These are phyloP conservation scores for Sorex araneus DNA, from an alignment of 2,113 vertebrate species.

Conservation along the genomic window DNA sequence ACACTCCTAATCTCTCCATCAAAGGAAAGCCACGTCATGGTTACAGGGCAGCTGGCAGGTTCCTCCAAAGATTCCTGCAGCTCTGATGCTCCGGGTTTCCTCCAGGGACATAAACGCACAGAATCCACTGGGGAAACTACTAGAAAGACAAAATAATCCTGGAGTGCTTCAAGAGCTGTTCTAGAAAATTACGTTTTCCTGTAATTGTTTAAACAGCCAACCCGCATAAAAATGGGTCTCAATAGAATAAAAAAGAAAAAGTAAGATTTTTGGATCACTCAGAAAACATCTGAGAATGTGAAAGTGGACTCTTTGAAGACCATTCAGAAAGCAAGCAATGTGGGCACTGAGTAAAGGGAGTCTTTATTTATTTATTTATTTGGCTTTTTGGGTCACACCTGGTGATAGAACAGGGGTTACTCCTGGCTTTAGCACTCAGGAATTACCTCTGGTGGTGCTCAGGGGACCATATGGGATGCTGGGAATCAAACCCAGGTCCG, in stretches of 20 bases:
- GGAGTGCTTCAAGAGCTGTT: neutral
- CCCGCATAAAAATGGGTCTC: neutral
- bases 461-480: no score
- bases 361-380: no score
- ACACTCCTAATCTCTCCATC: conserved; percentile 72
- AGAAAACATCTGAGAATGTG: conserved; percentile 18
- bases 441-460: no score
- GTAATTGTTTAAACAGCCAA: conserved; percentile 4
- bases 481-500: no score
- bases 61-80: conserved; percentile 54
- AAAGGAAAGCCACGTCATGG: conserved; percentile 35
- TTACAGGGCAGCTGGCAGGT: conserved; percentile 30
- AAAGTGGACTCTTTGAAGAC: conserved; percentile 9
- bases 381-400: no score
- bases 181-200: neutral
- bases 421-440: no score
- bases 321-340: neutral
- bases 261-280: conserved; percentile 30
- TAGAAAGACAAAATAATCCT: conserved; percentile 8
- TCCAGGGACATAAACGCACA: neutral
- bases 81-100: neutral
- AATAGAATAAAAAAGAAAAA: conserved; percentile 29
- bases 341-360: neutral
- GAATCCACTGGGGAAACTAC: neutral
- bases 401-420: no score